Percentiles rank a stretch among this genome's conserved stretches.
Conservation (phyloP, 2,113 vertebrate species). For the Cepphus grylle region DNA sequence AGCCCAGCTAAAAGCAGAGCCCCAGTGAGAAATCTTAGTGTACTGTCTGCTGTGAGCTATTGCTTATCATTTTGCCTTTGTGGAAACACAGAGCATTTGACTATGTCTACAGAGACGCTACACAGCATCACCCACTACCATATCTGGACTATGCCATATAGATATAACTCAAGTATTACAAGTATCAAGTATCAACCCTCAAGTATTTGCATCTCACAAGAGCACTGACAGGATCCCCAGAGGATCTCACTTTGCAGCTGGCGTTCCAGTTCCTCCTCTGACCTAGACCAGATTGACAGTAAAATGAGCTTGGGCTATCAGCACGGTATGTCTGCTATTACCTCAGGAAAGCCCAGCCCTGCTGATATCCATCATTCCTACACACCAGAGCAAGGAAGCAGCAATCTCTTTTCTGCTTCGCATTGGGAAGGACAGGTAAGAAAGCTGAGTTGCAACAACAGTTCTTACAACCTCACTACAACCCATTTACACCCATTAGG, state of each 20-base stretch:
- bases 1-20: background rate
- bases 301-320: background rate
- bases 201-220: background rate
- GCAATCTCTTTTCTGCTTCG: background rate
- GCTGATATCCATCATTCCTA: background rate
- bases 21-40: background rate
- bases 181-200: rapidly evolving
- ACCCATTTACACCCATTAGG: too few species aligned
- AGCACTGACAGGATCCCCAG: background rate
- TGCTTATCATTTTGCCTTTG: background rate
- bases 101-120: rapidly evolving
- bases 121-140: background rate
- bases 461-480: background rate
- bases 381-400: background rate
- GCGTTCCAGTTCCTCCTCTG: background rate
- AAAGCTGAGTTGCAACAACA: background rate
- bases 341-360: background rate
- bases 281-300: background rate
- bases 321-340: too few species aligned
- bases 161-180: background rate
- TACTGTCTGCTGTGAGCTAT: background rate
- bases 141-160: background rate
- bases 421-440: background rate
- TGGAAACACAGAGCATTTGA: background rate
- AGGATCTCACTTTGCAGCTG: background rate